Base-by-base conservation (phyloP, 2,113 vertebrate genomes). In the Porphyrio hochstetteri region DNA sequence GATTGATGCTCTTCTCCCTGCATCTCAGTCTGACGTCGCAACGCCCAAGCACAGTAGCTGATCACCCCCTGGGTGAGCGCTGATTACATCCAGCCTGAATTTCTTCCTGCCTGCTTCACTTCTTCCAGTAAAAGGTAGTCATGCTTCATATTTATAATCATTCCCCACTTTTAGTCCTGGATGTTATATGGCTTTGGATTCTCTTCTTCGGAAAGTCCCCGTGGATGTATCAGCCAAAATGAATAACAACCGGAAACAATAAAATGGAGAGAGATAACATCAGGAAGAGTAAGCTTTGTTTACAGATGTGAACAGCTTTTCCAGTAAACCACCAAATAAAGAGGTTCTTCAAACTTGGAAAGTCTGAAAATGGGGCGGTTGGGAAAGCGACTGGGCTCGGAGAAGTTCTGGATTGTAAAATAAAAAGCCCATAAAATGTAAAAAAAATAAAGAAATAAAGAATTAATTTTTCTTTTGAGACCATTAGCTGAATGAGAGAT, bases 131-230 rank as follows among this genome's bases (percentile, higher is more conserved):
- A 97, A 94, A 92, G 77, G 80, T 79, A 79, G 63, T 94, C 82
- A 91, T 25, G 77, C 64, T 33, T 63, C 4, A 0, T 20, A 38
- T n/a, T 78, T 83, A 17, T 53, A 35, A 68, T 4, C 63, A 60
- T 48, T 64, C 69, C 52, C 76, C 61, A 38, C 44, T 95, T 76
- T 87, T 42, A 35, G 94, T 96, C 91, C 90, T 96, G 96, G 96
- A 95, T 63, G 46, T 91, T 53, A 29, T 71, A 52, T 59, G 29
- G 16, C 38, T 85, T 77, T 53, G 46, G 61, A 64, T 52, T 80
- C 28, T 29, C 82, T 65, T 85, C 76, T 96, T 84, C n/a, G 97
- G 97, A 98, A 98, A 98, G 97, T 96, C 97, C 98, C 98, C 0
- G 1, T 20, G 5, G 87, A 93, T 85, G 81, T 83, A 75, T 91